Evolutionary conservation across 2,888 invertebrate species (phyloP), one percentile per base, ranked within the genome.

Genomic region (Campoletis raptor): DNA sequence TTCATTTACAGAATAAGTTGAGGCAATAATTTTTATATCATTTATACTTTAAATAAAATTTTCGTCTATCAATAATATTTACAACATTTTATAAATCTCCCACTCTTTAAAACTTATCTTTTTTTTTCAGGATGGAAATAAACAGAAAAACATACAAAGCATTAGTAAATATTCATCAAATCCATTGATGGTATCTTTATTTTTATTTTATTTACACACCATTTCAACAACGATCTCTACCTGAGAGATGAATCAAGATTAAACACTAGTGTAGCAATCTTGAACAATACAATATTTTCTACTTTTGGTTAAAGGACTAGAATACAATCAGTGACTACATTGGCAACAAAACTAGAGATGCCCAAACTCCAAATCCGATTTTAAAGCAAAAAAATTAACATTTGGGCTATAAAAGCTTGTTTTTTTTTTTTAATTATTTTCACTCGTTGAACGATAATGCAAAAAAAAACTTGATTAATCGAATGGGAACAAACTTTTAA

Each of bases 11-110:
- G 45, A 77, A 61, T 37, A 83, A 77, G 45, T 77, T 61, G 1
- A 37, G 12, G 24, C 40, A 57, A 42, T 45, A 2, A 45, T 80
- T 69, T 82, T 76, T 66, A 69, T 42, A 79, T 42, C 40, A 73
- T 73, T 57, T 73, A 61, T 84, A 84, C 67, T 36, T 76, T 76
- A 57, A 80, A 64, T 81, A 81, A 81, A 81, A 72, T 72, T 7
- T 21, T 67, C n/a, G 15, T 67, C 10, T 12, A 74, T 57, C 1
- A 57, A 57, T 40, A 36, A 57, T 40, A 36, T 73, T 37, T 36
- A 0, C 52, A n/a, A 9, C 0, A 30, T 9, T 57, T 30, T 24
- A 24, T 3, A 24, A 57, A 57, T 21, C 12, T 1, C 24, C 21
- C 24, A 12, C 24, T 66, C 2, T n/a, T 8, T 10, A 36, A 36